Percentiles rank a stretch among this genome's conserved stretches.
phyloP scores from a whole-genome alignment of 2,797 vertebrate genomes.

The Acipenser transmontanus region DNA sequence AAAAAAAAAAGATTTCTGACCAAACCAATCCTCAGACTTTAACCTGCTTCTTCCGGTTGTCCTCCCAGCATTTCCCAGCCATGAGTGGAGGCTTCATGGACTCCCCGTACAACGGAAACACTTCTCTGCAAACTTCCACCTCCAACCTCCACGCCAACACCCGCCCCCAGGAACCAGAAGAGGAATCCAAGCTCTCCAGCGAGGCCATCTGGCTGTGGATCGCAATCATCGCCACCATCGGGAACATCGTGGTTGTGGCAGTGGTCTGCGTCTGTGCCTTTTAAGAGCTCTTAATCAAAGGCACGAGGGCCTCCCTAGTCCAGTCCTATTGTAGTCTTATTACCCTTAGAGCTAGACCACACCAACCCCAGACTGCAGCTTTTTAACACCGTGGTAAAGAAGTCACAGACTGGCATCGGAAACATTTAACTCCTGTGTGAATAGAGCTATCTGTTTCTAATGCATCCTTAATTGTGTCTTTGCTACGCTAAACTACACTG shows the following conservation, averaged over 20 bases:
- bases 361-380: too few relatives aligned
- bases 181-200: slow-evolving; percentile 60
- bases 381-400: too few relatives aligned
- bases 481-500: too few relatives aligned
- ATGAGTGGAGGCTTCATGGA: slow-evolving; percentile 64
- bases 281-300: slow-evolving; percentile 40
- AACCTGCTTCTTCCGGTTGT: background rate
- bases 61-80: slow-evolving; percentile 48
- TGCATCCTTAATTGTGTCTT: too few relatives aligned
- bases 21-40: background rate
- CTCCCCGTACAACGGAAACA: slow-evolving; percentile 63
- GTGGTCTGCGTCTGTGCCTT: slow-evolving; percentile 75
- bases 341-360: background rate
- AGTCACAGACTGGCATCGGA: too few relatives aligned
- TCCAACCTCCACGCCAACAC: slow-evolving; percentile 58
- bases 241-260: slow-evolving; percentile 74
- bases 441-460: too few relatives aligned
- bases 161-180: slow-evolving; percentile 50
- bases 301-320: slow-evolving; percentile 21
- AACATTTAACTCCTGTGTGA: too few relatives aligned
- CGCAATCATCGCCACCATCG: slow-evolving; percentile 69
- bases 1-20: too few relatives aligned
- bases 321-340: background rate
- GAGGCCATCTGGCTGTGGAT: slow-evolving; percentile 72
- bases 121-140: slow-evolving; percentile 55